These are phyloP conservation scores for Napeogenes sylphis DNA, from an alignment of 2,888 invertebrate genomes.

Conservation along the genomic window DNA sequence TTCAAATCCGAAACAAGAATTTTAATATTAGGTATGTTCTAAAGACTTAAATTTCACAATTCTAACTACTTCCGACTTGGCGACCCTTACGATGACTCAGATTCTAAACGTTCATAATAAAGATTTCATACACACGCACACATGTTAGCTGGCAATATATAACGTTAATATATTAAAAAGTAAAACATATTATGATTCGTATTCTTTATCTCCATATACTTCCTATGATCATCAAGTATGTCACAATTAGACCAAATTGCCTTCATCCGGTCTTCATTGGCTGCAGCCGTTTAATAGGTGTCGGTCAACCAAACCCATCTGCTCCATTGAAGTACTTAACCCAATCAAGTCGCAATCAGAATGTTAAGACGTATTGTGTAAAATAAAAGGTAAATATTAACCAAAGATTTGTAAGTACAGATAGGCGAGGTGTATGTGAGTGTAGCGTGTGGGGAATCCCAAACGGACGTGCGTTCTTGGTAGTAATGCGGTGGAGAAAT, in stretches of 20 bases:
- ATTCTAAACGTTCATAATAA: conserved; percentile 10
- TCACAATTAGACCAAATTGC: conserved; percentile 70
- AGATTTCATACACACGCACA: not conserved
- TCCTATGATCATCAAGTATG: conserved; percentile 35
- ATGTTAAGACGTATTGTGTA: conserved; percentile 7
- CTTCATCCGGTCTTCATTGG: conserved; percentile 68
- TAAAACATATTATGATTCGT: too few relatives aligned
- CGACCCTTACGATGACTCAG: conserved; percentile 48
- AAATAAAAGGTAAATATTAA: conserved; percentile 4
- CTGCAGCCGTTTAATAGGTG: conserved; percentile 64
- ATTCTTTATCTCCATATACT: not conserved
- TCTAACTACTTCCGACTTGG: conserved; percentile 47
- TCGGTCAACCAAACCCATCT: conserved; percentile 67
- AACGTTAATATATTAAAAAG: too few relatives aligned
- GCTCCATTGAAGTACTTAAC: conserved; percentile 38
- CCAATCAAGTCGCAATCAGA: conserved; percentile 26
- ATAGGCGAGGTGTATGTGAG: conserved; percentile 22
- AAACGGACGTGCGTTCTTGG: conserved; percentile 59
- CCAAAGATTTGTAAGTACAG: conserved; percentile 10
- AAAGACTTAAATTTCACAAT: not conserved
- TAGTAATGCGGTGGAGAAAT: conserved; percentile 69
- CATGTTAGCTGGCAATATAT: too few relatives aligned
- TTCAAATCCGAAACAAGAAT: not conserved
- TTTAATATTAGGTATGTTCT: too few relatives aligned
- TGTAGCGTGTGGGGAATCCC: conserved; percentile 59